Evolutionary conservation across 2,113 vertebrate genomes (phyloP), one percentile per base, ranked within the genome.

Genomic region (Semnopithecus entellus): DNA sequence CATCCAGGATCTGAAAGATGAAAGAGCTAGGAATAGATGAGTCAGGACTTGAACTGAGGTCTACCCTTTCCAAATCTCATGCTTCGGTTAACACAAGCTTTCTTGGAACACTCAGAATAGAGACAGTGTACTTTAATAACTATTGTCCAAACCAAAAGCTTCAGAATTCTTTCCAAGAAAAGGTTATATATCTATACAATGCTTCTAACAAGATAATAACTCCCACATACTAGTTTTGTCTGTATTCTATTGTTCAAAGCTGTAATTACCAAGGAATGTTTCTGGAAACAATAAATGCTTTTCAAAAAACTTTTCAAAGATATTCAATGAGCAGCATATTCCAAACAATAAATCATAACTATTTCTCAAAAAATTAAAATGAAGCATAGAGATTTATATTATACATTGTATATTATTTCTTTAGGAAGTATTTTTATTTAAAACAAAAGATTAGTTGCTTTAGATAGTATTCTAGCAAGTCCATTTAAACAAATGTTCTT

Each of bases 321-420:
- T 50, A 93, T 35, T 87, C 43, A 76, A 38, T 73, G 35, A 92
- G 25, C 66, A 90, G 5, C 40, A 38, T n/a, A 79, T 64, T 79
- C 90, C 23, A 95, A 91, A 81, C 30, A 96, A 93, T 75, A 95
- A 94, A 92, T 40, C 55, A 96, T 38, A 70, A 93, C 89, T 96
- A 93, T 83, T 23, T 88, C 64, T 80, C n/a, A 48, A 50, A 43
- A 88, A 87, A 86, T 61, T n/a, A 96, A 89, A 96, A 35, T 11
- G 13, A 88, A 83, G 32, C 48, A 73, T 3, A 79, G 30, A 97
- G 32, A 93, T 91, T 87, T 90, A 68, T 79, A 87, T 8, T 8
- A 88, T 81, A 73, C 11, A 55, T 12, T 75, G 16, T 12, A 80
- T 35, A 16, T 25, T 91, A 32, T 82, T 68, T 89, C 73, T 59